phyloP scores from a whole-genome alignment of 2,888 invertebrate species.

The Galerucella pusilla region DNA sequence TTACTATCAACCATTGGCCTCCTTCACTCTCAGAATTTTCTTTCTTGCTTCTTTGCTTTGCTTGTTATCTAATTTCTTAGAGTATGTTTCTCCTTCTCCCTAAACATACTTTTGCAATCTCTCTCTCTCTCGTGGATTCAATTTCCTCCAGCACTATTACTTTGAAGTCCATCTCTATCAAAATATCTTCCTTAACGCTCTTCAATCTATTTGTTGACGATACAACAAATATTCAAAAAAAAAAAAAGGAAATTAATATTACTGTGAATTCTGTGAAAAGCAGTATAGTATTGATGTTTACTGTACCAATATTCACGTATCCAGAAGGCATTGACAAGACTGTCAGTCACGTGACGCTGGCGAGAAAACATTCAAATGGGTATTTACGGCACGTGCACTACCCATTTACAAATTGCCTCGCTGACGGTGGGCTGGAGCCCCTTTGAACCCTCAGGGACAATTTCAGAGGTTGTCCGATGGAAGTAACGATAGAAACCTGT shows the following conservation, averaged over 20 bases:
- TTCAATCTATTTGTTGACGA: not conserved
- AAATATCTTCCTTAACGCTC: no score
- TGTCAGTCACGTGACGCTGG: slow-evolving; percentile 61
- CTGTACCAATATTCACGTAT: slow-evolving; percentile 14
- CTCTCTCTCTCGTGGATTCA: no score
- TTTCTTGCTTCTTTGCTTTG: no score
- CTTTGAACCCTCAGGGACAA: slow-evolving; percentile 34
- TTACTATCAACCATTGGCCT: no score
- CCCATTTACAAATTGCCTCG: slow-evolving; percentile 65
- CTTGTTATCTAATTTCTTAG: no score
- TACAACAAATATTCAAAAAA: not conserved
- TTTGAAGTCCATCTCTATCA: no score
- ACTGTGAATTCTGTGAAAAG: slow-evolving; percentile 11
- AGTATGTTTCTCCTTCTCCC: no score
- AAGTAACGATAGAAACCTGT: slow-evolving; percentile 3
- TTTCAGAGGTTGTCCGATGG: not conserved
- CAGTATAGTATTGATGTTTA: slow-evolving; percentile 23
- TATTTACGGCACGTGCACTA: slow-evolving; percentile 63
- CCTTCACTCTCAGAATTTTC: no score
- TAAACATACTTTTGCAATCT: no score
- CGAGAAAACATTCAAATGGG: slow-evolving; percentile 65
- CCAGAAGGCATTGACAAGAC: slow-evolving; percentile 39
- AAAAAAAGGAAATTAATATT: not conserved
- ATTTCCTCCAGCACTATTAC: no score
- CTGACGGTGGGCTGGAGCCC: slow-evolving; percentile 58